A percentile compares a stretch with the other conserved stretches of the same genome.
phyloP scores from a whole-genome alignment of 2,113 vertebrate genomes.

The Thinocorus orbignyianus region DNA sequence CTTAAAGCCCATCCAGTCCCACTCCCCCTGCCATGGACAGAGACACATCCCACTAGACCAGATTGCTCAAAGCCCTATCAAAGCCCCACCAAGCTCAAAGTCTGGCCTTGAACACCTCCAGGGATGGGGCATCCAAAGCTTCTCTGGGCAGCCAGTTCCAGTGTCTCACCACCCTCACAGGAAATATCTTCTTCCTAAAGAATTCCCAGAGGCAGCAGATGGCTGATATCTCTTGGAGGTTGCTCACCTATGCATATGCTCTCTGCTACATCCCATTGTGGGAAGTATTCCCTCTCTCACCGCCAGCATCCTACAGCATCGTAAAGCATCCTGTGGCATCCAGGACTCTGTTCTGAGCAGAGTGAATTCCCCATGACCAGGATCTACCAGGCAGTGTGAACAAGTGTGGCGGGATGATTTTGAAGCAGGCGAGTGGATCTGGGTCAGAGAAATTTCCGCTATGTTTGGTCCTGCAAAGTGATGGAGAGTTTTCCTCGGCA shows the following conservation, averaged over 20 bases:
- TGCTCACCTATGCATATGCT: fast-evolving
- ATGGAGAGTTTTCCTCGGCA: background rate
- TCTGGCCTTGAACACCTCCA: background rate
- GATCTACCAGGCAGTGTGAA: background rate
- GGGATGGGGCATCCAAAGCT: background rate
- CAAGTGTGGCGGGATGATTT: background rate
- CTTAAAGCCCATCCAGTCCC: background rate
- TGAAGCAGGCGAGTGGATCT: background rate
- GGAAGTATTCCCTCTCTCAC: background rate
- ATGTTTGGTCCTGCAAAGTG: background rate
- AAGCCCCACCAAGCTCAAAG: too few relatives aligned
- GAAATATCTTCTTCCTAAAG: too few relatives aligned
- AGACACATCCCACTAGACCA: background rate
- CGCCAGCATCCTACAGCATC: background rate
- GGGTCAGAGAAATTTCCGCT: background rate
- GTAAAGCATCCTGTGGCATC: background rate
- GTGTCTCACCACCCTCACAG: background rate
- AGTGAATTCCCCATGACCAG: background rate
- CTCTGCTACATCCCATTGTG: background rate
- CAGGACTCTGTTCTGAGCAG: background rate
- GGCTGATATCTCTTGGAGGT: background rate
- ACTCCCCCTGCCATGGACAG: background rate
- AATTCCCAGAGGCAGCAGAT: background rate
- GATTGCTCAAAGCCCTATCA: background rate
- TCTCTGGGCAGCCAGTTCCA: background rate